These are phyloP conservation scores for Rana temporaria DNA, from an alignment of 2,113 vertebrate genomes.

Conservation along the genomic window DNA sequence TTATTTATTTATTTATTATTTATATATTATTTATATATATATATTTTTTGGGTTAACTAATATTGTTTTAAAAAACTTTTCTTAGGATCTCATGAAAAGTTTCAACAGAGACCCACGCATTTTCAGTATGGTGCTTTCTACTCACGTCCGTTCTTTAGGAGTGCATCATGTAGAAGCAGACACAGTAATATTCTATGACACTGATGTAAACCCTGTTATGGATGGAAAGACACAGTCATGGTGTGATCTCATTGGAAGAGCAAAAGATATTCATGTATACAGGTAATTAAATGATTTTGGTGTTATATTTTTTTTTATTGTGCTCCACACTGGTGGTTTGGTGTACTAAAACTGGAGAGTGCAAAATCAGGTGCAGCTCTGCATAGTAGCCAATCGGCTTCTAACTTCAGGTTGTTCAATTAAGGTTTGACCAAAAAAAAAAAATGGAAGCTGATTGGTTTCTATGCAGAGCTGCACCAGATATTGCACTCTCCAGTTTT, in stretches of 20 bases:
- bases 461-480: too few species aligned
- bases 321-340: too few species aligned
- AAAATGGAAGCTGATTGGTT: too few species aligned
- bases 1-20: too few species aligned
- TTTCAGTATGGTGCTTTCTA: conserved; percentile 84
- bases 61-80: background rate
- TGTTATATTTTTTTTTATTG: background rate
- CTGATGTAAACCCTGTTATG: conserved; percentile 81
- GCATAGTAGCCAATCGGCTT: too few species aligned
- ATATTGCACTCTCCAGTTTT: too few species aligned
- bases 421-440: too few species aligned
- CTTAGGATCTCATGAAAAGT: conserved; percentile 80
- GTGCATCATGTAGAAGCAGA: conserved; percentile 80
- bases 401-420: too few species aligned
- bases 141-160: conserved; percentile 79
- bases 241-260: conserved; percentile 82
- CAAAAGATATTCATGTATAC: conserved; percentile 84
- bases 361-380: too few species aligned
- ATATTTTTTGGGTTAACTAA: background rate
- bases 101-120: conserved; percentile 81
- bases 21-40: too few species aligned
- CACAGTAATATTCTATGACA: conserved; percentile 82
- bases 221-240: conserved; percentile 82
- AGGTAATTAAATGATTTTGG: conserved; percentile 70
- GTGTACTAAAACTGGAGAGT: too few species aligned